These are phyloP conservation scores for Xanthorhoe spadicearia DNA, from an alignment of 2,888 invertebrate genomes.

Conservation along the genomic window DNA sequence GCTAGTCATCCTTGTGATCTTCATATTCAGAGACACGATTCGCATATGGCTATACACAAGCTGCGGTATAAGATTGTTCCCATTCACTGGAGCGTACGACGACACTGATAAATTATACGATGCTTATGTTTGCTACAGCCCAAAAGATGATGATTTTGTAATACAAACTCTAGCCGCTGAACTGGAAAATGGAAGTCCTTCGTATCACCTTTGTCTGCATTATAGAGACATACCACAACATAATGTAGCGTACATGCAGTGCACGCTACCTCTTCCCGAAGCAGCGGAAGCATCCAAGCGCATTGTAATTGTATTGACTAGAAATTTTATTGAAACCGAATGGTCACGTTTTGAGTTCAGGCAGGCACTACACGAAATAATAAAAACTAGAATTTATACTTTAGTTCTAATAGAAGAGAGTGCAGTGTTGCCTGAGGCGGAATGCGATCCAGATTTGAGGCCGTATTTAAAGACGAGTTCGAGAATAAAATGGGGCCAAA, in stretches of 20 bases:
- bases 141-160: slow-evolving; percentile 96
- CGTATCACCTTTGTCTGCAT: slow-evolving; percentile 94
- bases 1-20: slow-evolving; percentile 90
- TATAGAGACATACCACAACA: slow-evolving; percentile 92
- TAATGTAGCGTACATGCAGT: slow-evolving; percentile 87
- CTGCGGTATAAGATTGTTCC: slow-evolving; percentile 93
- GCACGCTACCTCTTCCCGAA: slow-evolving; percentile 90
- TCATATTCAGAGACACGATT: slow-evolving; percentile 93
- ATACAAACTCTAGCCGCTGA: slow-evolving; percentile 93
- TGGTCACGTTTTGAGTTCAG: slow-evolving; percentile 97
- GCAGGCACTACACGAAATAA: slow-evolving; percentile 93
- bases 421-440: slow-evolving; percentile 90
- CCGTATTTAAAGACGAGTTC: slow-evolving; percentile 95
- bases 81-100: slow-evolving; percentile 88
- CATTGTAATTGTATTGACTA: slow-evolving; percentile 93
- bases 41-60: slow-evolving; percentile 94
- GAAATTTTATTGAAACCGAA: slow-evolving; percentile 95
- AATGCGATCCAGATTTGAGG: slow-evolving; percentile 93
- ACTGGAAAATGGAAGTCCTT: slow-evolving; percentile 91
- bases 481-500: slow-evolving; percentile 94
- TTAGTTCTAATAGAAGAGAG: slow-evolving; percentile 94
- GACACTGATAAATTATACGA: slow-evolving; percentile 95
- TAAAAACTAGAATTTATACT: slow-evolving; percentile 92
- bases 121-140: slow-evolving; percentile 96
- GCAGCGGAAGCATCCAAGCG: slow-evolving; percentile 95